Conservation (phyloP, 2,113 vertebrate species). For the Oncorhynchus keta region DNA sequence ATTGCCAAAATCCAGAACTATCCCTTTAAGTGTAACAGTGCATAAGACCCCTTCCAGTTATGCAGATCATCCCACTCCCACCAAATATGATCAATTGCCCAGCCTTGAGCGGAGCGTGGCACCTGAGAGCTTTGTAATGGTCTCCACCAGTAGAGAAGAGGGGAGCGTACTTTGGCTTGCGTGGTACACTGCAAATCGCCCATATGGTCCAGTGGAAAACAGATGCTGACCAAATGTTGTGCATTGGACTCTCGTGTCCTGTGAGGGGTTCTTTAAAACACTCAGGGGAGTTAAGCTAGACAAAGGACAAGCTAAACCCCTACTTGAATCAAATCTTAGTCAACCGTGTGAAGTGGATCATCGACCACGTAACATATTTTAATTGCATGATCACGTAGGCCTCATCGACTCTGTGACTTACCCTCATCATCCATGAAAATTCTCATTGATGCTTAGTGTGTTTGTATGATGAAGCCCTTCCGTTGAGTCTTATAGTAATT, state of each 20-base stretch:
- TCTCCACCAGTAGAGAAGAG: constrained; percentile 26
- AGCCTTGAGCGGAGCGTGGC: constrained; percentile 25
- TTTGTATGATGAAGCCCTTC: constrained; percentile 25
- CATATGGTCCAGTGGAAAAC: constrained; percentile 51
- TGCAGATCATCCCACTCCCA: constrained; percentile 30
- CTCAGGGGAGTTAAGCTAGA: constrained; percentile 27
- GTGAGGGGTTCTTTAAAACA: neutral
- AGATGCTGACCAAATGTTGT: constrained; percentile 66
- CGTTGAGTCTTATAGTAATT: constrained; percentile 30
- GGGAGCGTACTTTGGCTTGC: constrained; percentile 40
- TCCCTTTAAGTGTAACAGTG: constrained; percentile 6
- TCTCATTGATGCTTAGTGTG: constrained; percentile 34
- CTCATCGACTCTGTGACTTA: constrained; percentile 9
- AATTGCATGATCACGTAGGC: constrained; percentile 34
- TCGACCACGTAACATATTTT: constrained; percentile 17
- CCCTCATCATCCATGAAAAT: constrained; percentile 6
- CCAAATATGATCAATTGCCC: constrained; percentile 56
- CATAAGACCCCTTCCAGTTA: constrained; percentile 21
- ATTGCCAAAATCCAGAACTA: too few species aligned
- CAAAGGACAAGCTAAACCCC: constrained; percentile 1
- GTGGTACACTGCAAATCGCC: constrained; percentile 20
- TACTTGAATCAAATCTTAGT: constrained; percentile 14
- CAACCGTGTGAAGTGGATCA: constrained; percentile 3
- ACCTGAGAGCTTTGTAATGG: constrained; percentile 41
- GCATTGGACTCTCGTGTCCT: constrained; percentile 46